phyloP scores from a whole-genome alignment of 2,113 vertebrate genomes.

The Ictalurus punctatus region DNA sequence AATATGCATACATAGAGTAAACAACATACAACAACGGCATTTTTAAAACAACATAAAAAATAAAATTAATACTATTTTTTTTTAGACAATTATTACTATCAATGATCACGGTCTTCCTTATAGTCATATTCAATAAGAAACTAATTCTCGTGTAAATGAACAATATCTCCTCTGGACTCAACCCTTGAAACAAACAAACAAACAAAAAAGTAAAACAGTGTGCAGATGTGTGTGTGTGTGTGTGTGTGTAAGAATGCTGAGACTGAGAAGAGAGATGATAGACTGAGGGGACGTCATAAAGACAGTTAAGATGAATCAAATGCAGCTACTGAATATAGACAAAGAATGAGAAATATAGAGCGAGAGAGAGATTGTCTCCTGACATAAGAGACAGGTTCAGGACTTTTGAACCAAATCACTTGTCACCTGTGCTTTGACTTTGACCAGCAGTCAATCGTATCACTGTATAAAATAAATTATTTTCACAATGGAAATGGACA shows the following conservation, averaged over 20 bases:
- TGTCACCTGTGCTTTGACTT: conserved; percentile 3
- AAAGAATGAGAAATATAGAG: conserved; percentile 29
- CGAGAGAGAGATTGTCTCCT: conserved; percentile 49
- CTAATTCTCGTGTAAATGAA: conserved; percentile 52
- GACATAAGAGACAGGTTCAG: conserved; percentile 55
- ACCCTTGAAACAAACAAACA: conserved; percentile 35
- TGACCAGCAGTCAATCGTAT: conserved; percentile 1
- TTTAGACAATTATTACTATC: conserved; percentile 57
- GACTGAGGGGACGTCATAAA: conserved; percentile 32
- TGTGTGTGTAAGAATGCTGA: conserved; percentile 12
- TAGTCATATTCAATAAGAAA: conserved; percentile 50
- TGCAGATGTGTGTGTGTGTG: not conserved
- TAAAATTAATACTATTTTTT: conserved; percentile 70
- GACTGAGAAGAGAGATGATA: conserved; percentile 41
- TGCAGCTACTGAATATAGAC: conserved; percentile 21
- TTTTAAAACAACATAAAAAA: conserved; percentile 58
- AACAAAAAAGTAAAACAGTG: conserved; percentile 24
- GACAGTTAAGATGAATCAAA: not conserved
- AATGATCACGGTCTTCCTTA: conserved; percentile 59
- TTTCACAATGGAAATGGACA: not conserved
- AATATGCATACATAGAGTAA: conserved; percentile 60
- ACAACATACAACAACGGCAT: conserved; percentile 65
- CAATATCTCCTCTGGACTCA: conserved; percentile 43
- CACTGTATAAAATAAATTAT: not conserved
- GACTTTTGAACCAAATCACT: conserved; percentile 53